Conservation (phyloP, 2,888 invertebrate genomes). For the Kryphioiulus occultus region DNA sequence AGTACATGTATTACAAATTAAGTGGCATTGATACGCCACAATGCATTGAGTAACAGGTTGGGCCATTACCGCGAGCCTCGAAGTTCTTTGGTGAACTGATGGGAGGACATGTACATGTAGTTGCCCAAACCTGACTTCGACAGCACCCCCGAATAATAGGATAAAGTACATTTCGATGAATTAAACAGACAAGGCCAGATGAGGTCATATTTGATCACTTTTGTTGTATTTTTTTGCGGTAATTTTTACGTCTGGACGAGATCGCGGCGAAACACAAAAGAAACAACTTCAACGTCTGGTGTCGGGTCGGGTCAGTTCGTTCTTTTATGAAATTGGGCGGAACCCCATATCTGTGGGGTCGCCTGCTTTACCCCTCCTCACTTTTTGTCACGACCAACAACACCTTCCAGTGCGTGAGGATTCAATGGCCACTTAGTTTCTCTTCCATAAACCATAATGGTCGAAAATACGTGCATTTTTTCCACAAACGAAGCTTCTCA, state of each 20-base stretch:
- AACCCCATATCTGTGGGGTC: constrained; percentile 1
- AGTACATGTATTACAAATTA: too few relatives aligned
- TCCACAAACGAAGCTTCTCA: neutral
- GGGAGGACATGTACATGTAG: neutral
- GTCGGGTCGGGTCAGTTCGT: constrained; percentile 20
- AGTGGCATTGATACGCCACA: too few relatives aligned
- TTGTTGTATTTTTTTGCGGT: neutral
- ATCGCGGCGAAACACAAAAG: constrained; percentile 1
- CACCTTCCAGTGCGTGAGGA: neutral
- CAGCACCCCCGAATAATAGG: constrained; percentile 10
- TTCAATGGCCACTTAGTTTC: neutral
- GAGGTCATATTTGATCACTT: constrained; percentile 30
- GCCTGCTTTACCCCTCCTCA: neutral
- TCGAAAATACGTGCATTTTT: neutral
- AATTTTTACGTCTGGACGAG: neutral
- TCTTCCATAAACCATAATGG: neutral
- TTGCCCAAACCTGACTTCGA: neutral
- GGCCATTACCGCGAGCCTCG: too few relatives aligned
- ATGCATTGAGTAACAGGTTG: too few relatives aligned
- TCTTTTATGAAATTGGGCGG: constrained; percentile 31
- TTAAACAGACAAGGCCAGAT: constrained; percentile 11
- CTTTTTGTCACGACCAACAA: constrained; percentile 7
- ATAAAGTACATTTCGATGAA: neutral
- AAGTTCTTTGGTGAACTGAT: neutral
- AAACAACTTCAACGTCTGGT: neutral